These are phyloP conservation scores for Coracias cyanogaster DNA, from an alignment of 2,797 vertebrate species.

Conservation along the genomic window DNA sequence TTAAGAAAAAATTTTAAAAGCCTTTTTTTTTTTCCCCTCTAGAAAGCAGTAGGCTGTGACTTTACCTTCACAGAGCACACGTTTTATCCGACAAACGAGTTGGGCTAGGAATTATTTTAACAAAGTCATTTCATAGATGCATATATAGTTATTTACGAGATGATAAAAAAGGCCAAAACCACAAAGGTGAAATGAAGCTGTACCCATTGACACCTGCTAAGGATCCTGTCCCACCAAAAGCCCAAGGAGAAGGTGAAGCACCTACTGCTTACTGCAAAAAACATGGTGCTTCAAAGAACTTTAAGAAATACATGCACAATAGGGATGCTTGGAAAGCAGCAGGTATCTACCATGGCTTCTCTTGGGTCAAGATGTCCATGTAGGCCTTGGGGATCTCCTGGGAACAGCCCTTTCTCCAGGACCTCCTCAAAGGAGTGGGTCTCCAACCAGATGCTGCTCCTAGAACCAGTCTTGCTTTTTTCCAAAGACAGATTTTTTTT, in stretches of 20 bases:
- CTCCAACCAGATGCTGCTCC: background rate
- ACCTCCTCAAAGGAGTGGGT: background rate
- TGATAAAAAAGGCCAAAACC: background rate
- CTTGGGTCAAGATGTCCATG: background rate
- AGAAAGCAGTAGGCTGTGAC: background rate
- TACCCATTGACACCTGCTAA: background rate
- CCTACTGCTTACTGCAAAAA: background rate
- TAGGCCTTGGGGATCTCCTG: background rate
- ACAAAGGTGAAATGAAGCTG: background rate
- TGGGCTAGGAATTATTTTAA: background rate
- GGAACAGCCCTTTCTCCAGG: background rate
- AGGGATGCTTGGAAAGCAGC: background rate
- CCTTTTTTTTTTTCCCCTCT: background rate
- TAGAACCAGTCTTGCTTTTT: background rate
- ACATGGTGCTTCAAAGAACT: no score
- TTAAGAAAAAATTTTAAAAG: background rate
- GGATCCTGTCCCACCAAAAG: background rate
- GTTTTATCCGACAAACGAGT: background rate
- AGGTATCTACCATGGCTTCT: background rate
- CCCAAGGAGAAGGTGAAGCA: background rate
- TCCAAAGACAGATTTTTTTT: background rate
- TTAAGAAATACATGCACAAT: accelerated
- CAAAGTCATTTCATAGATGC: background rate
- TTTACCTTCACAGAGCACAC: background rate
- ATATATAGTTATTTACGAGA: background rate